Conservation (phyloP, 1,140 invertebrate species). For the Drosophila pseudoananassae region DNA sequence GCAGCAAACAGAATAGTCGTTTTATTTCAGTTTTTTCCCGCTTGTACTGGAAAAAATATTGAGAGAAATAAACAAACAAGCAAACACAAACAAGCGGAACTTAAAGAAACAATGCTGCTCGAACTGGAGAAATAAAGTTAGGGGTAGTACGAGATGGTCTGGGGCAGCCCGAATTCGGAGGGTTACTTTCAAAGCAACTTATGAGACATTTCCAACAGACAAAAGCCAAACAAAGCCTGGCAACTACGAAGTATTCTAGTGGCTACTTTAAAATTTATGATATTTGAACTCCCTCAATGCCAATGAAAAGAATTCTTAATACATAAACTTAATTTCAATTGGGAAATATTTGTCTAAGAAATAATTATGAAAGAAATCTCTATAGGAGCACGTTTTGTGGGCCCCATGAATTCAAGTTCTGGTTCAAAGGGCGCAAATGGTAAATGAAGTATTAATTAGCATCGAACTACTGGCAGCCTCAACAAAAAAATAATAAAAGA, state of each 20-base stretch:
- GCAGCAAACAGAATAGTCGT: conserved; percentile 48
- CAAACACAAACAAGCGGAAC: conserved; percentile 55
- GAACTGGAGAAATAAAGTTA: conserved; percentile 27
- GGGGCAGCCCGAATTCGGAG: conserved; percentile 5
- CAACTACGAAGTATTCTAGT: conserved; percentile 29
- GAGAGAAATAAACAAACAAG: conserved; percentile 51
- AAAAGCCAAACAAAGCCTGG: conserved; percentile 46
- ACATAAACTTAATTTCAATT: background rate
- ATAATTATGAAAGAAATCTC: conserved; percentile 32
- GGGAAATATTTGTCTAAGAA: background rate
- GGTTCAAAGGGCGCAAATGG: conserved; percentile 35
- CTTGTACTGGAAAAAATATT: conserved; percentile 39
- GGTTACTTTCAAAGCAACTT: conserved; percentile 44
- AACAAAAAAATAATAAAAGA: conserved; percentile 20
- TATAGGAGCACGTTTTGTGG: conserved; percentile 22
- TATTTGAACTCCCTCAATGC: conserved; percentile 14
- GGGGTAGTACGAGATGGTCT: background rate
- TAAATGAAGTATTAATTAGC: conserved; percentile 81
- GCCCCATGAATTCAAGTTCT: conserved; percentile 32
- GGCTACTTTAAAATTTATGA: conserved; percentile 43
- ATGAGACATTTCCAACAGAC: conserved; percentile 50
- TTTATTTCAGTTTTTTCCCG: conserved; percentile 20
- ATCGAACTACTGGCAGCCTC: conserved; percentile 60
- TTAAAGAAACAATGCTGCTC: conserved; percentile 41
- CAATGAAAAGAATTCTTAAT: conserved; percentile 2